phyloP scores from a whole-genome alignment of 2,888 invertebrate species.

The Tuberolachnus salignus region DNA sequence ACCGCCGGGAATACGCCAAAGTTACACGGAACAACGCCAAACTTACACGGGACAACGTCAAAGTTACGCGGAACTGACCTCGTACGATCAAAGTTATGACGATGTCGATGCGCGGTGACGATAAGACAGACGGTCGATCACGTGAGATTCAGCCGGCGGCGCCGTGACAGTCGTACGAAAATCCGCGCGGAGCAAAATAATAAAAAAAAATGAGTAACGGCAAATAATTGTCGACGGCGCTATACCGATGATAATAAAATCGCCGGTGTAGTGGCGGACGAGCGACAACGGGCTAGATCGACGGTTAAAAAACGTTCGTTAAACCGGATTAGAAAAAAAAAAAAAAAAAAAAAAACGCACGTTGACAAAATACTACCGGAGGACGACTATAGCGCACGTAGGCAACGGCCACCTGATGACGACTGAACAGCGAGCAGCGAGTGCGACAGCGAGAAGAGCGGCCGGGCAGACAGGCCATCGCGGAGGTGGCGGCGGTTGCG shows the following conservation, averaged over 20 bases:
- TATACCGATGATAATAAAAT: too few species aligned
- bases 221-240: too few species aligned
- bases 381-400: neutral
- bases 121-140: neutral
- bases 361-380: neutral
- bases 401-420: slow-evolving; percentile 18
- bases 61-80: too few species aligned
- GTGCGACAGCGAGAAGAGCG: neutral
- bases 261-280: too few species aligned
- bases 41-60: too few species aligned
- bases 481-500: neutral
- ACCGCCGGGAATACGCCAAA: neutral
- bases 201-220: too few species aligned
- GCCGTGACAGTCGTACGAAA: slow-evolving; percentile 12
- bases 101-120: neutral
- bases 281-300: neutral
- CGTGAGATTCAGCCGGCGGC: neutral
- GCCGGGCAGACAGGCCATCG: neutral
- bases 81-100: too few species aligned
- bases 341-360: too few species aligned
- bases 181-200: too few species aligned
- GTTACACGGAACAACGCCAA: too few species aligned
- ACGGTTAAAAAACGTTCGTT: neutral
- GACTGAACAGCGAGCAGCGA: neutral
- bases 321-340: too few species aligned